These are phyloP conservation scores for Poeciliopsis occidentalis DNA, from an alignment of 2,113 vertebrate genomes.

Conservation along the genomic window DNA sequence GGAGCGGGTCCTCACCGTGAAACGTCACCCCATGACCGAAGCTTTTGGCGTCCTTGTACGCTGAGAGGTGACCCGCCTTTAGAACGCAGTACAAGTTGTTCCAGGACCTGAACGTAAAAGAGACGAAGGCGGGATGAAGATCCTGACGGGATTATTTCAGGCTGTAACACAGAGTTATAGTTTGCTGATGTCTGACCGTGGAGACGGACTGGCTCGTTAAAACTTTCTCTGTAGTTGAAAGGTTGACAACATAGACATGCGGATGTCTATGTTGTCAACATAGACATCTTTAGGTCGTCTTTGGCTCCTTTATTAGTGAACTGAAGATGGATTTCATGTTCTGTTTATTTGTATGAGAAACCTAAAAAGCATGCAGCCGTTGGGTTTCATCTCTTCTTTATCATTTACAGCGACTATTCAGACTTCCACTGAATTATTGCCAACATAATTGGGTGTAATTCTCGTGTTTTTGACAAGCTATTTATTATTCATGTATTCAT, in stretches of 20 bases:
- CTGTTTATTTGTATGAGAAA: background rate
- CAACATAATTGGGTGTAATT: background rate
- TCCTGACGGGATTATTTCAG: slow-evolving; percentile 11
- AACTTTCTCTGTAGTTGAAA: background rate
- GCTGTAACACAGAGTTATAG: slow-evolving; percentile 17
- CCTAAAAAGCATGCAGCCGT: background rate
- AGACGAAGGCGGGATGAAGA: background rate
- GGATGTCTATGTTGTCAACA: no score
- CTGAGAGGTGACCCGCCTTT: slow-evolving; percentile 85
- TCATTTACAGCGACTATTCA: background rate
- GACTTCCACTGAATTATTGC: background rate
- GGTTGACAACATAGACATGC: background rate
- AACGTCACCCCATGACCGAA: slow-evolving; percentile 84
- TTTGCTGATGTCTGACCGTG: background rate
- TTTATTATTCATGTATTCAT: background rate
- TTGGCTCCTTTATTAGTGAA: background rate
- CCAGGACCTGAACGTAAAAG: slow-evolving; percentile 87
- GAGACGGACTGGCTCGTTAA: background rate
- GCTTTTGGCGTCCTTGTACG: slow-evolving; percentile 93
- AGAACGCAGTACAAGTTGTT: slow-evolving; percentile 93
- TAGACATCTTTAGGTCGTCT: background rate
- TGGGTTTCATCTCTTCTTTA: background rate
- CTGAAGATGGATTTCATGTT: background rate
- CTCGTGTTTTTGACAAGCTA: background rate
- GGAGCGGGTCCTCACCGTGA: slow-evolving; percentile 90